Percentiles rank a stretch among this genome's conserved stretches.
phyloP scores from a whole-genome alignment of 2,113 vertebrate genomes.

The Psammodynastes pulverulentus region DNA sequence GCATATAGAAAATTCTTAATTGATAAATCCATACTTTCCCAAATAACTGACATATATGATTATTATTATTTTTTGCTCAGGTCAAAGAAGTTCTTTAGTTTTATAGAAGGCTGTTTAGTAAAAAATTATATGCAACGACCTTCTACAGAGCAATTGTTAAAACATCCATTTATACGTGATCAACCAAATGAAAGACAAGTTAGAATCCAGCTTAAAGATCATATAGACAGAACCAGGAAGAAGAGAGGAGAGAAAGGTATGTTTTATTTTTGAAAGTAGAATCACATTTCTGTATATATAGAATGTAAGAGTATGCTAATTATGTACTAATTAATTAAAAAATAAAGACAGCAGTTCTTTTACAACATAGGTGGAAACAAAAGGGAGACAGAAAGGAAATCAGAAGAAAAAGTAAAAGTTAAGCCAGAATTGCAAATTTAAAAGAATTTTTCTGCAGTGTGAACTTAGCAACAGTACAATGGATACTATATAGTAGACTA shows the following conservation, averaged over 20 bases:
- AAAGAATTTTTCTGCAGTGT: background rate
- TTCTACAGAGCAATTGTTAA: slow-evolving; percentile 93
- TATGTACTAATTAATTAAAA: background rate
- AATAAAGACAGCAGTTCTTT: background rate
- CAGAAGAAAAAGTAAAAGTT: background rate
- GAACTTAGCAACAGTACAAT: background rate
- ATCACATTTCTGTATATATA: background rate
- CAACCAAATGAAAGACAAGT: slow-evolving; percentile 98
- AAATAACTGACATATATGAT: background rate
- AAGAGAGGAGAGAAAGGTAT: slow-evolving; percentile 98
- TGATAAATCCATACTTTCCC: background rate
- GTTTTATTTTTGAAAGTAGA: slow-evolving; percentile 24
- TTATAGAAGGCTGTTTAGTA: slow-evolving; percentile 97
- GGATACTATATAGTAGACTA: background rate
- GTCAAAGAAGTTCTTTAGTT: slow-evolving; percentile 99
- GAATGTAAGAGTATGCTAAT: background rate
- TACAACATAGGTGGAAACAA: background rate
- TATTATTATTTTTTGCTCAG: slow-evolving; percentile 60
- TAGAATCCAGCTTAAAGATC: slow-evolving; percentile 98
- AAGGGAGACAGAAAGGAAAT: background rate
- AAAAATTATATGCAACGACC: slow-evolving; percentile 98
- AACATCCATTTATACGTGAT: slow-evolving; percentile 96
- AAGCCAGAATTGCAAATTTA: background rate
- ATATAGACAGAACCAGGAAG: slow-evolving; percentile 97
- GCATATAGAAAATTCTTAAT: background rate